Conservation (phyloP, 2,888 invertebrate genomes). For the Calameuta filiformis region DNA sequence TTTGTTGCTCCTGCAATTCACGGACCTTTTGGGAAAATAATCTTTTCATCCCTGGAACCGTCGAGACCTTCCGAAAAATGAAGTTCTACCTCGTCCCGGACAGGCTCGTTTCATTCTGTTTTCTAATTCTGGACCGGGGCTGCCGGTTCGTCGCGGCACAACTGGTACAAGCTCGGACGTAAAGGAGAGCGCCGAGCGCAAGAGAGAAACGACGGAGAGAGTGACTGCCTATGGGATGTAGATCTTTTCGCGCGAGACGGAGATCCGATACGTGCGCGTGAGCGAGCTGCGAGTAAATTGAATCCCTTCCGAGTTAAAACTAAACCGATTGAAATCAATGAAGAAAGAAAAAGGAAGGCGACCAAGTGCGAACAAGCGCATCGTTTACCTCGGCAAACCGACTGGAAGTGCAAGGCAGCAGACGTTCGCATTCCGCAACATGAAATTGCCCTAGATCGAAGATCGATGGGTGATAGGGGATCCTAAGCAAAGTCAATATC, state of each 20-base stretch:
- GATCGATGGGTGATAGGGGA: background rate
- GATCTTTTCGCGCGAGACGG: background rate
- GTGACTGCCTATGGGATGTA: background rate
- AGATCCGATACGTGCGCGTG: background rate
- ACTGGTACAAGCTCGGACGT: background rate
- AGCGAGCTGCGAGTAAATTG: background rate
- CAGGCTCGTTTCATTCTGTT: background rate
- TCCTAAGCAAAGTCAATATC: slow-evolving; percentile 2
- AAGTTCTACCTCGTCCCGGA: background rate
- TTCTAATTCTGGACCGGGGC: background rate
- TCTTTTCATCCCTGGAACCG: background rate
- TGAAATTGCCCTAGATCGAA: slow-evolving; percentile 3
- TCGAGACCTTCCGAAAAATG: background rate
- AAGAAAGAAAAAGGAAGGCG: background rate
- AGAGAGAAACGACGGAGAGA: background rate
- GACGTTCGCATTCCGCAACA: background rate
- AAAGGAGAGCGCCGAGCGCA: background rate
- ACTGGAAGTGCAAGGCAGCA: background rate
- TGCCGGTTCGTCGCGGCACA: background rate
- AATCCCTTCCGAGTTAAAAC: background rate
- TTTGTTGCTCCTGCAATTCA: background rate
- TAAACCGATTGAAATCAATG: background rate
- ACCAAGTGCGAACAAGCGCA: background rate
- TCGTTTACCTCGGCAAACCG: background rate
- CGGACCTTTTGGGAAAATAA: background rate